A percentile compares a stretch with the other conserved stretches of the same genome.
phyloP scores from a whole-genome alignment of 2,888 invertebrate genomes.

The Nebria salina region DNA sequence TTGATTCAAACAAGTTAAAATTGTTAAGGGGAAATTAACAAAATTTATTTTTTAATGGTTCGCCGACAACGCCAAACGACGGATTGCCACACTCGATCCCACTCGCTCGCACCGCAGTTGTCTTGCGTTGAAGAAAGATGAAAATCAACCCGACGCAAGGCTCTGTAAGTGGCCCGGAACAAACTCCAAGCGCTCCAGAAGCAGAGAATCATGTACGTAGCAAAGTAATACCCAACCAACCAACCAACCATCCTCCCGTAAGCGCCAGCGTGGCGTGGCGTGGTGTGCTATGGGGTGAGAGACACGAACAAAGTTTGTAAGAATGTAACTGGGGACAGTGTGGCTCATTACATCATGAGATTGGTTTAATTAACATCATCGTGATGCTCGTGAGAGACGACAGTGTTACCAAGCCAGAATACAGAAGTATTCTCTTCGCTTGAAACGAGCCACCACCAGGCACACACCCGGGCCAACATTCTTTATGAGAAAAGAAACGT shows the following conservation, averaged over 20 bases:
- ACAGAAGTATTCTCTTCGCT: neutral
- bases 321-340: conserved; percentile 48
- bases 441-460: no score
- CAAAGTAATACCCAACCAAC: neutral
- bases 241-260: no score
- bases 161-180: conserved; percentile 19
- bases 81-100: neutral
- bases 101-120: neutral
- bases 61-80: conserved; percentile 20
- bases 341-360: conserved; percentile 51
- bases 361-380: conserved; percentile 51
- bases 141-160: neutral
- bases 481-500: no score
- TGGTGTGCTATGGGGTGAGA: neutral
- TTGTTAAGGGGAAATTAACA: conserved; percentile 28
- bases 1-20: neutral
- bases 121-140: neutral
- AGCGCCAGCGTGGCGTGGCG: neutral
- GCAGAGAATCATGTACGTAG: neutral
- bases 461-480: no score
- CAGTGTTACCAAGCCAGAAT: neutral
- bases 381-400: conserved; percentile 12
- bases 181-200: neutral
- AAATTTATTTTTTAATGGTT: conserved; percentile 43
- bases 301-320: conserved; percentile 29